Base-by-base conservation (phyloP, 2,888 invertebrate genomes). In the Phengaris arion region DNA sequence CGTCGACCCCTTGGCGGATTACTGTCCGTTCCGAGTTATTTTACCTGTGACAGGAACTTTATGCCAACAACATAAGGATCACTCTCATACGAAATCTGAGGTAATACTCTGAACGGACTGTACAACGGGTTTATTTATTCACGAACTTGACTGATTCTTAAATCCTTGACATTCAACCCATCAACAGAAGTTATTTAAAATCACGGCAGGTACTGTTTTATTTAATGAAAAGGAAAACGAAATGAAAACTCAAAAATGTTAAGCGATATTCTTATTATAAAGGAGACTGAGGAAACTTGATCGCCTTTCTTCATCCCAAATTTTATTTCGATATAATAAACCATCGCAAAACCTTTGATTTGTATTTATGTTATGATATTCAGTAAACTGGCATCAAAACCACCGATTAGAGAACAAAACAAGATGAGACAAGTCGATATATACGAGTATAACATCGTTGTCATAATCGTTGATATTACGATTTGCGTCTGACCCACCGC, bases 121-220 rank as follows among this genome's bases (percentile, higher is more conserved):
- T 22, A 59, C 22, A 22, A 35, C 12, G 35, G 35, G 12, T 64
- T 64, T 64, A 64, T 64, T 64, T 64, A 64, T 64, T 64, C 64
- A 64, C 64, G 64, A 35, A 64, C 64, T 64, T 35, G 64, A 64
- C 64, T 64, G 35, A 64, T 35, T 59, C 59, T 35, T 12, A 64
- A 64, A 45, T 64, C 45, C 64, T 64, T 64, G 64, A 64, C 45
- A 64, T 64, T 64, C 35, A 64, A 64, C 64, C 35, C 35, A 2
- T 52, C 10, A 13, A 8, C 13, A 64, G 15, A 10, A 12, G 45
- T 45, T 64, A 45, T 22, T 64, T 64, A 64, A 64, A 64, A 13
- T 64, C 7, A 35, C 35, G 64, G 35, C 52, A 52, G 52, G 52
- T 52, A 52, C 52, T 52, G 52, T 52, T 52, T 52, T 64, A 64